These are phyloP conservation scores for Shinisaurus crocodilurus DNA, from an alignment of 2,113 vertebrate genomes.

Conservation along the genomic window DNA sequence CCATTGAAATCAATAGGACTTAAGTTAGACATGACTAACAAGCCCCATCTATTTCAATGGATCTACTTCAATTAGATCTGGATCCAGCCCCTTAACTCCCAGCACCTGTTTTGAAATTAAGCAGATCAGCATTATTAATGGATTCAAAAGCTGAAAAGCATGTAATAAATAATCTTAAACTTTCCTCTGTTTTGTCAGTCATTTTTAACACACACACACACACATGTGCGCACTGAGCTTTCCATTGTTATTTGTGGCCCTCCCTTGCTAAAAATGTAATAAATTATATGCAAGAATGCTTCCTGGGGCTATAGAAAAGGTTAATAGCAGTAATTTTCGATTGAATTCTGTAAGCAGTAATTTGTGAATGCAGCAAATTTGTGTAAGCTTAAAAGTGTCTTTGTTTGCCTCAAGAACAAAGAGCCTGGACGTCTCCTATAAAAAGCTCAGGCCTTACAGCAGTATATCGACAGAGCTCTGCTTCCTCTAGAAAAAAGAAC, in stretches of 20 bases:
- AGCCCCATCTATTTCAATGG: too few species aligned
- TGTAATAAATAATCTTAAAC: background rate
- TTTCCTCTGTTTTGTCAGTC: background rate
- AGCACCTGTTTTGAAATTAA: background rate
- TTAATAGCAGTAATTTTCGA: slow-evolving; percentile 25
- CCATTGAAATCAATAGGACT: too few species aligned
- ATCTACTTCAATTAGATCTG: too few species aligned
- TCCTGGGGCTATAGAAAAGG: background rate
- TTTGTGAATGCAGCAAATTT: background rate
- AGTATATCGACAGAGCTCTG: background rate
- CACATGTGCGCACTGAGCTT: background rate
- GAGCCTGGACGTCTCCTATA: background rate
- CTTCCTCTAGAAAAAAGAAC: background rate
- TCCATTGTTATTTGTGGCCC: background rate
- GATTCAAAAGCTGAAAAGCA: background rate
- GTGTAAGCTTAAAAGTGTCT: background rate
- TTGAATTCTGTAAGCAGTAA: slow-evolving; percentile 1
- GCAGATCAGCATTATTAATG: background rate
- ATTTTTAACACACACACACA: background rate
- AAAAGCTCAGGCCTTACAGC: background rate
- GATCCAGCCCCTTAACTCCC: background rate
- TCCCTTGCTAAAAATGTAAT: background rate
- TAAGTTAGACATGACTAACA: too few species aligned
- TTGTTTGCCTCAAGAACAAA: background rate
- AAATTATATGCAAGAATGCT: slow-evolving; percentile 16